These are phyloP conservation scores for Cassiopea andromeda DNA, from an alignment of 30 jellyfish, hydroid and myxozoan species.

Conservation along the genomic window DNA sequence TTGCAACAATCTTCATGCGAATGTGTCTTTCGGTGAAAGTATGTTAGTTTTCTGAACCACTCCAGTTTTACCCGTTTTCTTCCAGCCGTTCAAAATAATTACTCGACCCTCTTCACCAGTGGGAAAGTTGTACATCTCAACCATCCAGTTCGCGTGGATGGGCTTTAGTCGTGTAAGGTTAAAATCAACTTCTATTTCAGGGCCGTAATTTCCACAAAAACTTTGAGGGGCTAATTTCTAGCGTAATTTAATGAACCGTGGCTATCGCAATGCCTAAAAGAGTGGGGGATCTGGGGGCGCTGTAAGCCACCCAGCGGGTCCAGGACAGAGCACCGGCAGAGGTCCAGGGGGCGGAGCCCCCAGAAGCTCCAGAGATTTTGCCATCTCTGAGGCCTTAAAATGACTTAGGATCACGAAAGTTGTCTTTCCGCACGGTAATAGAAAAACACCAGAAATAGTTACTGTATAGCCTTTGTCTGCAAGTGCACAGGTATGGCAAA, in stretches of 20 bases:
- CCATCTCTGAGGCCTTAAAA: too few relatives aligned
- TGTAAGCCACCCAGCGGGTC: too few relatives aligned
- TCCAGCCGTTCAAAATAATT: neutral
- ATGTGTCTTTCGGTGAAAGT: neutral
- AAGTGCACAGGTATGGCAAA: too few relatives aligned
- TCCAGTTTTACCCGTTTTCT: neutral
- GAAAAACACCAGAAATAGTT: too few relatives aligned
- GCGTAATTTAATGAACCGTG: neutral
- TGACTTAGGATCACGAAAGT: too few relatives aligned
- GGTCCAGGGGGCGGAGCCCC: too few relatives aligned
- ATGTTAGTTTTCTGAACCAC: neutral
- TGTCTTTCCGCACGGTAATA: too few relatives aligned
- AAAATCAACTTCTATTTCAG: neutral
- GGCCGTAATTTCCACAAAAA: too few relatives aligned
- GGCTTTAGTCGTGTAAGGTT: neutral
- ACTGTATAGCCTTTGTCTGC: too few relatives aligned
- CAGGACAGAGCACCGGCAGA: too few relatives aligned
- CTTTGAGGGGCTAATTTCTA: neutral
- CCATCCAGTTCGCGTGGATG: neutral
- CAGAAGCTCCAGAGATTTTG: too few relatives aligned
- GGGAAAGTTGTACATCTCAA: neutral
- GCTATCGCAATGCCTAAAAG: neutral
- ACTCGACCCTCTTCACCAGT: neutral
- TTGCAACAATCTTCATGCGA: neutral
- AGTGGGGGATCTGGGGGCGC: too few relatives aligned